Conservation (phyloP, 2,113 vertebrate genomes). For the Crotalus viridis region DNA sequence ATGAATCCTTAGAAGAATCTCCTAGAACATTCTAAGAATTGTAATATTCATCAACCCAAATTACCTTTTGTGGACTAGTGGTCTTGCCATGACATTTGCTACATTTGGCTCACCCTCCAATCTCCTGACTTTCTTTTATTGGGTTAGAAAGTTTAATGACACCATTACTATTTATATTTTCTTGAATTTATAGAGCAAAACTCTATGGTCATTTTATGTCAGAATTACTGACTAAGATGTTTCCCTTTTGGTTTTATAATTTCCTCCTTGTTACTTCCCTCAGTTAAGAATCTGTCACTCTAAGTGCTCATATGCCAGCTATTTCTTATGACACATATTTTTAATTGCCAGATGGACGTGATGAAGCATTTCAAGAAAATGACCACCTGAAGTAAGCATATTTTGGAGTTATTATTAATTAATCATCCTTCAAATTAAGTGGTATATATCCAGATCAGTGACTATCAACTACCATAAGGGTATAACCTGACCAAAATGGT, state of each 20-base stretch:
- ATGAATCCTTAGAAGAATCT: neutral
- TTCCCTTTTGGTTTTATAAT: slow-evolving; percentile 50
- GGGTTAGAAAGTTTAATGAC: neutral
- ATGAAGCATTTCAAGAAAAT: slow-evolving; percentile 57
- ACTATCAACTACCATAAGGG: slow-evolving; percentile 21
- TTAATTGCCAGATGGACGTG: slow-evolving; percentile 61
- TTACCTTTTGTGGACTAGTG: neutral
- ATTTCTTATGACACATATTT: slow-evolving; percentile 60
- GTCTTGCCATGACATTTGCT: neutral
- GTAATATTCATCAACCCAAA: neutral
- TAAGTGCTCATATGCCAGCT: slow-evolving; percentile 48
- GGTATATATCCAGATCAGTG: slow-evolving; percentile 37
- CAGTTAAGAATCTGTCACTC: slow-evolving; percentile 39
- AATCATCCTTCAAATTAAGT: slow-evolving; percentile 49
- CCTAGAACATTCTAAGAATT: neutral
- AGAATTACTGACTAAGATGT: slow-evolving; percentile 31
- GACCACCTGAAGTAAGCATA: slow-evolving; percentile 48
- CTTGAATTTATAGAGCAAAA: neutral
- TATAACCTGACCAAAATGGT: slow-evolving; percentile 17
- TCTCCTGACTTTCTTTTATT: neutral
- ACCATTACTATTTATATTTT: neutral
- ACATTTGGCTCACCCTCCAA: neutral
- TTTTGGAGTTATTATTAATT: slow-evolving; percentile 42
- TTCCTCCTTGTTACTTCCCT: slow-evolving; percentile 24
- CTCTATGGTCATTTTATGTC: slow-evolving; percentile 36